These are phyloP conservation scores for Pachypanchax playfairii DNA, from an alignment of 2,113 vertebrate genomes.

Conservation along the genomic window DNA sequence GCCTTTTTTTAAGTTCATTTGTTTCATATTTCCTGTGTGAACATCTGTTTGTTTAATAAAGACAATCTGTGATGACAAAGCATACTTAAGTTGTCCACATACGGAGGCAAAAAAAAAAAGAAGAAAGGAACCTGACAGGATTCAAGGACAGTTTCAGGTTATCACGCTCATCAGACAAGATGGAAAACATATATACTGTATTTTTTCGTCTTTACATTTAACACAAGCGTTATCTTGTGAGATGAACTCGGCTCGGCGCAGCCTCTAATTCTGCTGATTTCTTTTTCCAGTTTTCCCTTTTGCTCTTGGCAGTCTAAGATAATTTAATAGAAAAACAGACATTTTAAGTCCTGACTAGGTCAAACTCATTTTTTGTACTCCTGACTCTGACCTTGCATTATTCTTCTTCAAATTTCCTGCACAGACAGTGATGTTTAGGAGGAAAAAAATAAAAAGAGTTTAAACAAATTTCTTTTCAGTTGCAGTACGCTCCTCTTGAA, in stretches of 20 bases:
- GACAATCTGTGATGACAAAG: conserved; percentile 47
- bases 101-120: conserved; percentile 22
- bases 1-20: conserved; percentile 39
- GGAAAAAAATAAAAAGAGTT: conserved; percentile 35
- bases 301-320: neutral
- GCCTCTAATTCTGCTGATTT: conserved; percentile 22
- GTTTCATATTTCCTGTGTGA: conserved; percentile 45
- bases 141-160: conserved; percentile 48
- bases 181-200: neutral
- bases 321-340: conserved; percentile 26
- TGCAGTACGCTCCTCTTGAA: conserved; percentile 35
- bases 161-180: conserved; percentile 24
- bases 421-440: conserved; percentile 36
- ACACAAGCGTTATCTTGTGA: conserved; percentile 16
- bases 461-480: conserved; percentile 20
- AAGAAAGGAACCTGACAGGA: conserved; percentile 40
- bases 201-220: conserved; percentile 18
- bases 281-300: conserved; percentile 11
- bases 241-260: conserved; percentile 19
- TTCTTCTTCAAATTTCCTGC: conserved; percentile 30
- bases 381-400: conserved; percentile 27
- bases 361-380: conserved; percentile 20
- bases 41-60: conserved; percentile 52
- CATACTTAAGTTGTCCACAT: conserved; percentile 51
- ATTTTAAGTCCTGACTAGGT: conserved; percentile 31